Evolutionary conservation across 2,888 invertebrate species (phyloP), one percentile per base, ranked within the genome.

Genomic region (Melolontha melolontha): DNA sequence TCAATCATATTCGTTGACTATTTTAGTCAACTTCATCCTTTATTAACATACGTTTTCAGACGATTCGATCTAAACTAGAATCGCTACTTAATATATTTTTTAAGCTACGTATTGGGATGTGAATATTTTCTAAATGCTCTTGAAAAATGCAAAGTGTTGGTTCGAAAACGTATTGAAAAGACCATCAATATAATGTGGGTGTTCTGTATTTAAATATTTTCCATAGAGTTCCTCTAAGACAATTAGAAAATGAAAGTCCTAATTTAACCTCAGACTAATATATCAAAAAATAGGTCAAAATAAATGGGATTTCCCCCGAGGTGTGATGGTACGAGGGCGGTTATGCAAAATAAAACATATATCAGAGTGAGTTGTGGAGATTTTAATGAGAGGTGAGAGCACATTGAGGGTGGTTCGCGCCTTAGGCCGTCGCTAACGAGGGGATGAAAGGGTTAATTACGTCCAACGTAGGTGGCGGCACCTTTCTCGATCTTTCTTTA

Each of bases 381-480:
- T 64, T 78, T 76, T 80, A 79, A 80, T 79, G 78, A 77, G 75
- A 76, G 76, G 71, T 74, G 79, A 77, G 72, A 71, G 73, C 68
- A 75, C 73, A 70, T 75, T 68, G 78, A 78, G 79, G 79, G 79
- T 79, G 79, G 79, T 73, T 76, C 70, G 67, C 76, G 78, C 80
- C 79, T 71, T 34, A 66, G 77, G 79, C 76, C 44, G 44, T 64
- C 73, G 75, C 77, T 80, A 81, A 80, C 80, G 80, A 80, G 79
- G 78, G 79, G 76, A 73, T 79, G 80, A 81, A 79, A 79, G 74
- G 76, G 75, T 76, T 77, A 77, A 78, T 79, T 76, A 75, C 73
- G 72, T 70, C 72, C 72, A 67, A 73, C 76, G 76, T 76, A 69
- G 69, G 69, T 69, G 66, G 67, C 64, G 67, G 67, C 47, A 65